phyloP scores from a whole-genome alignment of 2,113 vertebrate species.

The Brachyistius frenatus region DNA sequence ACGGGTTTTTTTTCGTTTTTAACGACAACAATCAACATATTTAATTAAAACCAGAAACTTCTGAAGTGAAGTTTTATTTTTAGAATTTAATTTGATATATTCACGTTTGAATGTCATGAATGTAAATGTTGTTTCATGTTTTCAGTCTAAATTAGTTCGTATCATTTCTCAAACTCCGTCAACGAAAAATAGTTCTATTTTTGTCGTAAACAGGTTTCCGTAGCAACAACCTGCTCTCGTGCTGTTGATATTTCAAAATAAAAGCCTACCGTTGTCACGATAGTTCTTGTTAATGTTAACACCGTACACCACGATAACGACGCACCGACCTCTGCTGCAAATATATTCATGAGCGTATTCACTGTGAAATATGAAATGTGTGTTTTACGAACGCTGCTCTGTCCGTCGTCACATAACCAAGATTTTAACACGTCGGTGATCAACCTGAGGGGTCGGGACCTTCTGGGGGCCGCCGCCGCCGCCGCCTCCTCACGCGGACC shows the following conservation, averaged over 20 bases:
- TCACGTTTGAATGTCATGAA: too few species aligned
- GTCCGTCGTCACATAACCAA: conserved; percentile 10
- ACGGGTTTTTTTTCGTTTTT: too few species aligned
- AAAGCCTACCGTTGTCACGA: neutral
- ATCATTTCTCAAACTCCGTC: too few species aligned
- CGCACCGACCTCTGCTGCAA: neutral
- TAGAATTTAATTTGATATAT: too few species aligned
- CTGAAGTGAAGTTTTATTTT: neutral
- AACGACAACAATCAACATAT: too few species aligned
- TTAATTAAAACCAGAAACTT: too few species aligned
- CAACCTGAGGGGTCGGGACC: neutral
- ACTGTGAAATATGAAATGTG: neutral
- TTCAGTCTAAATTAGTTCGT: too few species aligned
- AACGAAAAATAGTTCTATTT: neutral
- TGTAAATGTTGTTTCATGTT: too few species aligned
- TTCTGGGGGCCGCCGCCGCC: too few species aligned
- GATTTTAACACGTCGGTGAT: neutral
- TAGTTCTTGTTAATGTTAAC: too few species aligned
- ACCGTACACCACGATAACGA: too few species aligned
- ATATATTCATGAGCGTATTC: conserved; percentile 9
- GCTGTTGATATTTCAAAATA: neutral
- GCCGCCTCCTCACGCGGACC: too few species aligned
- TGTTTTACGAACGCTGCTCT: conserved; percentile 22
- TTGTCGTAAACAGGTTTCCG: neutral
- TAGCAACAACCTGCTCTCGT: accelerated